These are phyloP conservation scores for Callithrix jacchus DNA, from an alignment of 2,113 vertebrate species.

Conservation along the genomic window DNA sequence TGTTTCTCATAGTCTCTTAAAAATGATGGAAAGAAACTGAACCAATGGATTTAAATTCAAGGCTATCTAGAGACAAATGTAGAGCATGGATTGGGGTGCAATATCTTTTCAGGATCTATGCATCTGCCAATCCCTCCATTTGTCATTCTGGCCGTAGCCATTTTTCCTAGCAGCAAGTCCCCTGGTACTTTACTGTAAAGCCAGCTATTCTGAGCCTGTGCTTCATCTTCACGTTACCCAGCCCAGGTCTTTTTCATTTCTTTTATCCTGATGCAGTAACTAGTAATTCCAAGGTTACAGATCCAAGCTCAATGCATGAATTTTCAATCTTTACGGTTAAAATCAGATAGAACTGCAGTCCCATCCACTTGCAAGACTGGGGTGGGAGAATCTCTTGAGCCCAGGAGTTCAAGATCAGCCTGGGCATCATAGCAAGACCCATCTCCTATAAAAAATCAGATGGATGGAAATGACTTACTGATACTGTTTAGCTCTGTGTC, in stretches of 20 bases:
- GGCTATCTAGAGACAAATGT: not conserved
- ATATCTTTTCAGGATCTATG: not conserved
- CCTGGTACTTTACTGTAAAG: not conserved
- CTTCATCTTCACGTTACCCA: not conserved
- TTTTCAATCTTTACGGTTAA: not conserved
- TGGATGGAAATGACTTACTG: not conserved
- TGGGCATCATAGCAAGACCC: not conserved
- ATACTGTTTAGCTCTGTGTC: no score
- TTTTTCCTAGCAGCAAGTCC: not conserved
- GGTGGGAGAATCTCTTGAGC: not conserved
- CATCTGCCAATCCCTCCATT: not conserved
- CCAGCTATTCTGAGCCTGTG: not conserved
- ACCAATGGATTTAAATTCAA: not conserved
- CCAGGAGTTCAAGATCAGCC: not conserved
- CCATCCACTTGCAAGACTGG: not conserved
- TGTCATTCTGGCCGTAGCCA: not conserved
- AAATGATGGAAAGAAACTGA: not conserved
- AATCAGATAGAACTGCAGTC: not conserved
- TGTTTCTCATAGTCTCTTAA: conserved; percentile 21
- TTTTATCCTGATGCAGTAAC: not conserved
- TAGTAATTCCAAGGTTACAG: not conserved
- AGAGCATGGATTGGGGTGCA: not conserved
- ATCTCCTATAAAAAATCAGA: not conserved
- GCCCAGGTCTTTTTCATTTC: not conserved
- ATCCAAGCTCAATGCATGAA: not conserved